Evolutionary conservation across 2,888 invertebrate species (phyloP), one percentile per base, ranked within the genome.

Genomic region (Drosophila nr. fundita): DNA sequence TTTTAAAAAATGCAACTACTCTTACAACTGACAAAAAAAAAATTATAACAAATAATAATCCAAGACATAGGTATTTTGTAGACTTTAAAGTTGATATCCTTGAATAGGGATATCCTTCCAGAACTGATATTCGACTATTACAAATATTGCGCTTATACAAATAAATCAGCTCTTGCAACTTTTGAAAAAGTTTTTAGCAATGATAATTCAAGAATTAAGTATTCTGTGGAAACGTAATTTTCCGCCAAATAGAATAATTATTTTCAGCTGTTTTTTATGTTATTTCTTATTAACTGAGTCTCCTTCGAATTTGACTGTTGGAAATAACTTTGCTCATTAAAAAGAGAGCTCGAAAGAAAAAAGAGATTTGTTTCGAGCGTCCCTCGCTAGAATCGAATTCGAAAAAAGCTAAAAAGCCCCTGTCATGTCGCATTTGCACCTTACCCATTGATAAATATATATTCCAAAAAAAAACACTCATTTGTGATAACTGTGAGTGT

Each of bases 371-470:
- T n/a, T 50, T 65, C 2, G 24, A 58, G 0, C 52, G 11, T 7
- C 63, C 74, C 74, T 76, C 79, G 79, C 45, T 29, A 55, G 73
- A 48, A 54, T 38, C 29, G 42, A 48, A 24, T 32, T 52, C 27
- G 29, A 53, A 42, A 29, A 50, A 38, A 18, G 36, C 38, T 32
- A 40, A 36, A 54, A 21, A 13, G 2, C 1, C 50, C 11, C 0
- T 32, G 15, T 21, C 38, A 29, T 38, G 55, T 45, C 61, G 67
- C 59, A 54, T 76, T 67, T 64, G 63, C 63, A 68, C 68, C 68
- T 73, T 74, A 52, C 61, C 60, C 45, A 61, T 76, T 78, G 77
- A 80, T 78, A 78, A 78, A 71, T 50, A 42, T 18, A 59, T 50
- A 59, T 53, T 58, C 27, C 49, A 58, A 78, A 52, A 78, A 52